Evolutionary conservation across 2,888 invertebrate genomes (phyloP), one percentile per base, ranked within the genome.

Genomic region (Dryobota labecula): DNA sequence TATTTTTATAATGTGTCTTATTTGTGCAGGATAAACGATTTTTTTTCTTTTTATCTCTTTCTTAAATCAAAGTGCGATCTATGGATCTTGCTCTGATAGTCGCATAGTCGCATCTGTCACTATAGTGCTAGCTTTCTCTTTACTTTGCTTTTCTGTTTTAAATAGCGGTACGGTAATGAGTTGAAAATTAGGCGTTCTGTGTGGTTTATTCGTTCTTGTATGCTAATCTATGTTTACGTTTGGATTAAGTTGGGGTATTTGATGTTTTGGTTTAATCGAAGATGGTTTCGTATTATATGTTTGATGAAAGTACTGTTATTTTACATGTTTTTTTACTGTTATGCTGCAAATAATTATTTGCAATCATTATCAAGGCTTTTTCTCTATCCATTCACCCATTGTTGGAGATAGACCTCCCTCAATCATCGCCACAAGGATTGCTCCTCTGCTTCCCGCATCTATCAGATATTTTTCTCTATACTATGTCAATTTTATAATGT

Each of bases 111-210:
- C 76, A 78, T 70, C 74, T 82, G 82, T 75, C 75, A 77, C 67
- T 56, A 56, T 8, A 69, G 62, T 70, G 79, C 71, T 65, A 69
- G 62, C 78, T 85, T 81, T 83, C 70, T 75, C 68, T 85, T 80
- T 69, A 63, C 76, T 70, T 83, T 74, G 65, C 69, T 75, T 78
- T 66, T 51, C 51, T 49, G 51, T 75, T 74, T 76, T 82, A 77
- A 80, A 84, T 84, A 78, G 84, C 74, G 76, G 75, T 72, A 76
- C 68, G 64, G 61, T 79, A 83, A 79, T 84, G 72, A 78, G 74
- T 78, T 80, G 80, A 73, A 73, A 65, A 83, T 79, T 78, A 63
- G 45, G 20, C 18, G 27, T 33, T 70, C 13, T 41, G 49, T 78
- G 82, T 65, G 49, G 53, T 72, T 78, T 53, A 64, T 43, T 24